Evolutionary conservation across 2,113 vertebrate species (phyloP).

Genomic region (Rhynchomys soricoides): DNA sequence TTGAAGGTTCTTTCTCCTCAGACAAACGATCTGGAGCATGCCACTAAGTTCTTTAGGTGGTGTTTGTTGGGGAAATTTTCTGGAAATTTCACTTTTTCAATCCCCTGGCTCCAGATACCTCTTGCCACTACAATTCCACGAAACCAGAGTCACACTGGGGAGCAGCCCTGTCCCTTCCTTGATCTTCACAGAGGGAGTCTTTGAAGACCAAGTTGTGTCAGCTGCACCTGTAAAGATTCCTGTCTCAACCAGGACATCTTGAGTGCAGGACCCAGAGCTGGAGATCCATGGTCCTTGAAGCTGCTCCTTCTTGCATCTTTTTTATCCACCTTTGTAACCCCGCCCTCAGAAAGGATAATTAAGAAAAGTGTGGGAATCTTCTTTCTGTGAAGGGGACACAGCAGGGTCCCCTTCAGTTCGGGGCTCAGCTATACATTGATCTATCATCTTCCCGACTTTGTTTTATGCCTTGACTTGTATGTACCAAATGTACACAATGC

Average conservation of each 20-base stretch:
- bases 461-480: not conserved
- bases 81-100: not conserved
- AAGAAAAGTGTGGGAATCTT: not conserved
- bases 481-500: not conserved
- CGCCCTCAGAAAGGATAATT: not conserved
- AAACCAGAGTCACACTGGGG: not conserved
- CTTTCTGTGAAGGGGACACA: not conserved
- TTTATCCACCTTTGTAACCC: not conserved
- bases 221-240: not conserved
- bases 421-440: not conserved
- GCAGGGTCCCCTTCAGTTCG: not conserved
- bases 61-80: not conserved
- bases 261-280: not conserved
- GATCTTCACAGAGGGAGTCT: not conserved
- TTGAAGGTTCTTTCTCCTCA: not conserved
- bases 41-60: not conserved
- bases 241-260: not conserved
- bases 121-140: not conserved
- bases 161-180: not conserved
- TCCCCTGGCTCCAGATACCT: not conserved
- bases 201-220: not conserved
- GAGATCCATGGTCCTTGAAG: not conserved
- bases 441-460: not conserved
- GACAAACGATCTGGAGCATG: not conserved
- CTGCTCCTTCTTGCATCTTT: not conserved